Conservation (phyloP, 2,113 vertebrate genomes). For the Neodontobutis hainanensis region DNA sequence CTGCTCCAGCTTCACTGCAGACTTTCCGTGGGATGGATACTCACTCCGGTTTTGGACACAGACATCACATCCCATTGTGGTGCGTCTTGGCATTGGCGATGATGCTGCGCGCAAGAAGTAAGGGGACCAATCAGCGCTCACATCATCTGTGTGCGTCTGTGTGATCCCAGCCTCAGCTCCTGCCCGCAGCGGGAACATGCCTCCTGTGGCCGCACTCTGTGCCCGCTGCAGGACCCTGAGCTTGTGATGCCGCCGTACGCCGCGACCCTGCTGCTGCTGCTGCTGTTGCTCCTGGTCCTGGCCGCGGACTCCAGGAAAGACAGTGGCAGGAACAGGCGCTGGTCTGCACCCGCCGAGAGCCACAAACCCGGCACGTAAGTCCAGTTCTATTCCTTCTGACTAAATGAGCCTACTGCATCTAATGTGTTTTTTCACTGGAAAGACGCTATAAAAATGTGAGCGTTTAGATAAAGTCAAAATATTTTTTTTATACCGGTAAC, state of each 20-base stretch:
- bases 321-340: conserved; percentile 82
- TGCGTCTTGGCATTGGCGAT: conserved; percentile 38
- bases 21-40: neutral
- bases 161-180: neutral
- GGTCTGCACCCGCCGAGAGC: conserved; percentile 78
- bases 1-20: too few species aligned
- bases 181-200: conserved; percentile 1
- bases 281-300: conserved; percentile 81
- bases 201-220: neutral
- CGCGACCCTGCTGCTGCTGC: conserved; percentile 78
- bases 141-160: neutral
- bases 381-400: neutral
- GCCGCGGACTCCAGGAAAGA: conserved; percentile 83
- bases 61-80: neutral
- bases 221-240: conserved; percentile 32
- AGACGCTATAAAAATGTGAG: too few species aligned
- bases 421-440: too few species aligned
- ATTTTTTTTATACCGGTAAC: too few species aligned
- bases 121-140: conserved; percentile 64
- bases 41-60: neutral
- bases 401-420: too few species aligned
- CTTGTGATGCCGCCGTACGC: conserved; percentile 81
- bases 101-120: conserved; percentile 51
- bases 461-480: too few species aligned
- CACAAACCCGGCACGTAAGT: conserved; percentile 84